A percentile compares a stretch with the other conserved stretches of the same genome.
phyloP scores from a whole-genome alignment of 30 jellyfish, hydroid and myxozoan species.

The Aurelia sp. region DNA sequence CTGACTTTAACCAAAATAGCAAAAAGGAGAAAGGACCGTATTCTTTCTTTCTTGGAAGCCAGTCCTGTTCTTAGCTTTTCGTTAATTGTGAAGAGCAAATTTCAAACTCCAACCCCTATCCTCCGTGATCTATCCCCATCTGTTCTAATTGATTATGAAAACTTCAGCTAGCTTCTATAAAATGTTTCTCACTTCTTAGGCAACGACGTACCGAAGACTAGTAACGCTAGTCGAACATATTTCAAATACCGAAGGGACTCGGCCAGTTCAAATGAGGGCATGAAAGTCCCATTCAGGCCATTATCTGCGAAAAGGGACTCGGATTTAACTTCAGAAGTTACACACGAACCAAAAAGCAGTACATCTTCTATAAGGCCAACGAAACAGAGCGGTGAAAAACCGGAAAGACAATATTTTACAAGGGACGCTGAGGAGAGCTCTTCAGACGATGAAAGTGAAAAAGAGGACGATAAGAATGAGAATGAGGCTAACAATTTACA shows the following conservation, averaged over 20 bases:
- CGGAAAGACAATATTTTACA: not conserved
- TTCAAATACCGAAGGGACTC: conserved; percentile 61
- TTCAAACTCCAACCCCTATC: no score
- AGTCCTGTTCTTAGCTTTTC: no score
- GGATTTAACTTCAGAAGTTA: not conserved
- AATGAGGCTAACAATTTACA: not conserved
- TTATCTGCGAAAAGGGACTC: conserved; percentile 42
- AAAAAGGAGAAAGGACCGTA: no score
- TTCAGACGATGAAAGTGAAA: conserved; percentile 12
- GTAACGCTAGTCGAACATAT: conserved; percentile 4
- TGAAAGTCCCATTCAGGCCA: conserved; percentile 55
- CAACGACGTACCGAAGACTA: conserved; percentile 43
- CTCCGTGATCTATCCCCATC: no score
- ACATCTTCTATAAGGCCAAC: not conserved
- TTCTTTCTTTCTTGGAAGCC: no score
- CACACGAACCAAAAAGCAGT: not conserved
- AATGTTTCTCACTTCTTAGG: conserved; percentile 7
- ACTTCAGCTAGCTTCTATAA: no score
- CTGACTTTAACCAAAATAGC: no score
- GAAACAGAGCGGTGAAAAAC: not conserved
- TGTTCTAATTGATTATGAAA: no score
- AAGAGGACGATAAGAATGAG: conserved; percentile 1
- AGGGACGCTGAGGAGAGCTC: conserved; percentile 28
- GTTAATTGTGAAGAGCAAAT: no score
- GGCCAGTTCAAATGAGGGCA: conserved; percentile 25